Percentiles rank a stretch among this genome's conserved stretches.
These are phyloP conservation scores for Rafetus swinhoei DNA, from an alignment of 2,113 vertebrate species.

Conservation along the genomic window DNA sequence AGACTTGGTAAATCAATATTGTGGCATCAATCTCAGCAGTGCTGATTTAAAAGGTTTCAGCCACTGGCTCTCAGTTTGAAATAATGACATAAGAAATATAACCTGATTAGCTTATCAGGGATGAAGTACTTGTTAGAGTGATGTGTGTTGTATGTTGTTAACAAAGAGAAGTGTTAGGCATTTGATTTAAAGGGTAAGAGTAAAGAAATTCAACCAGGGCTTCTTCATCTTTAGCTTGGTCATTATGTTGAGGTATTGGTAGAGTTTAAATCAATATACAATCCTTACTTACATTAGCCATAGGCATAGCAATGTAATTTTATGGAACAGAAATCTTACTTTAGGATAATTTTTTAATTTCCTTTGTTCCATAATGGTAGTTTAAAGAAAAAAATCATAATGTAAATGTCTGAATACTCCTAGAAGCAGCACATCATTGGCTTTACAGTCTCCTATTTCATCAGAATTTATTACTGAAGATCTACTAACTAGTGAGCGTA, in stretches of 20 bases:
- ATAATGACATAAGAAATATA: not conserved
- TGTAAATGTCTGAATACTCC: constrained; percentile 36
- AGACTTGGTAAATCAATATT: no score
- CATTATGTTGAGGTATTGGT: not conserved
- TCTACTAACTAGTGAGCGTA: not conserved
- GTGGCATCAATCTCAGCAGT: no score
- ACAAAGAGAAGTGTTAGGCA: not conserved
- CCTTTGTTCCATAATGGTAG: constrained; percentile 9
- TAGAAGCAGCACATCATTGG: not conserved
- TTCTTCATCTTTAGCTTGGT: not conserved
- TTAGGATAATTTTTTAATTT: constrained; percentile 27
- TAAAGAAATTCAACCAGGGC: not conserved
- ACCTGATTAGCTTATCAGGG: not conserved
- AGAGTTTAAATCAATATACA: not conserved
- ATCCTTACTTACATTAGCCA: not conserved
- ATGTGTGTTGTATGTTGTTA: not conserved
- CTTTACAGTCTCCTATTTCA: not conserved
- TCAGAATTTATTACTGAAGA: not conserved
- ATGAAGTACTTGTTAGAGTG: not conserved
- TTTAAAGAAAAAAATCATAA: constrained; percentile 10
- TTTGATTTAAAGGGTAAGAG: not conserved
- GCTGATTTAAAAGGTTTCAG: not conserved
- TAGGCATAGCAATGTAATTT: not conserved
- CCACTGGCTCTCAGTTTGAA: not conserved
- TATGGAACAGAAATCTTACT: constrained; percentile 1